Evolutionary conservation across 2,113 vertebrate genomes (phyloP).

Genomic region (Acrocephalus kingi): DNA sequence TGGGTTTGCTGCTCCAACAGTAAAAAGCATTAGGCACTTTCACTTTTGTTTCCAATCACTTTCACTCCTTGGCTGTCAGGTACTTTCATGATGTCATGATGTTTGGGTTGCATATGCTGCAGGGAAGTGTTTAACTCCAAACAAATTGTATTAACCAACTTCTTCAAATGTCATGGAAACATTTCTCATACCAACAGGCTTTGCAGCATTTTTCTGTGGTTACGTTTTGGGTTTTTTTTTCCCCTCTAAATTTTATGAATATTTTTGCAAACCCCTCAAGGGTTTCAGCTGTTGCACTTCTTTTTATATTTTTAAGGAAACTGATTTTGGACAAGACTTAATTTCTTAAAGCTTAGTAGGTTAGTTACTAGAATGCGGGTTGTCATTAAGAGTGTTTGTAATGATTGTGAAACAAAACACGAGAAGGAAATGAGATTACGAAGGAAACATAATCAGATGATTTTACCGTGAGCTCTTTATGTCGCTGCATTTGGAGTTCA

Average conservation of each 20-base stretch:
- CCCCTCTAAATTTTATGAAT: background rate
- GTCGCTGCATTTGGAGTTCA: background rate
- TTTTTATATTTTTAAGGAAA: background rate
- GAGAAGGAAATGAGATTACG: background rate
- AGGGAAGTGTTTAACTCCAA: constrained; percentile 40
- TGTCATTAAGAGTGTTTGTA: background rate
- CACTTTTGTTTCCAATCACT: constrained; percentile 6
- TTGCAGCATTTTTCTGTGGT: background rate
- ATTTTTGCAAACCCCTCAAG: background rate
- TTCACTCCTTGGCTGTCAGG: constrained; percentile 29
- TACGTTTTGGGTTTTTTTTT: background rate
- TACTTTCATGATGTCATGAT: constrained; percentile 14
- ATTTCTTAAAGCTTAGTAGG: background rate
- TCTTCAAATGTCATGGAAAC: constrained; percentile 39
- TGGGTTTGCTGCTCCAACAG: background rate
- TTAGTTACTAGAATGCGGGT: background rate
- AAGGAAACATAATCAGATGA: background rate
- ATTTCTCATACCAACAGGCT: background rate
- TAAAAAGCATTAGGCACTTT: background rate
- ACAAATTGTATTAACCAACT: constrained; percentile 25
- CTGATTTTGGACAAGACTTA: background rate
- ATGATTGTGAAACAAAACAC: background rate
- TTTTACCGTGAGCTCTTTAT: background rate
- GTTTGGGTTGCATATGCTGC: constrained; percentile 37
- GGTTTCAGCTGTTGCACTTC: background rate